Percentiles rank a stretch among this genome's conserved stretches.
Evolutionary conservation across 2,888 invertebrate species (phyloP).

Genomic region (Dryobotodes eremita): DNA sequence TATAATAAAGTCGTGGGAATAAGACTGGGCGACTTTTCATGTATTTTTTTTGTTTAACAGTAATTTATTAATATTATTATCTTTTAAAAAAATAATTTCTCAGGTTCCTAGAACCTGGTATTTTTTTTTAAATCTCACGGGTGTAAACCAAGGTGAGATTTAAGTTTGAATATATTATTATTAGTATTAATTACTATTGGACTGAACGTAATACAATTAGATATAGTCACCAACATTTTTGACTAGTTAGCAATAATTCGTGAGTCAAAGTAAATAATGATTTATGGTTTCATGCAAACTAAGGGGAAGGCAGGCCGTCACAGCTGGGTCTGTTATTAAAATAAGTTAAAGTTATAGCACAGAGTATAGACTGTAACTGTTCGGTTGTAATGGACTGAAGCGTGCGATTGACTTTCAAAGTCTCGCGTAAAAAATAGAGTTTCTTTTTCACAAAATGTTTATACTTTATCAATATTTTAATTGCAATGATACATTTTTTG

Average conservation of each 20-base stretch:
- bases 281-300: conserved; percentile 44
- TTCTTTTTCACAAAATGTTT: not conserved
- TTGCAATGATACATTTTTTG: not conserved
- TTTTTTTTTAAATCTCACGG: too few species aligned
- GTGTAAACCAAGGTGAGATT: too few species aligned
- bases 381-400: conserved; percentile 29
- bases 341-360: conserved; percentile 46
- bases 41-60: not conserved
- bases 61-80: too few species aligned
- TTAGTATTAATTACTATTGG: too few species aligned
- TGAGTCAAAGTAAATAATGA: conserved; percentile 46
- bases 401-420: conserved; percentile 39
- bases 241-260: conserved; percentile 35
- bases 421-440: not conserved
- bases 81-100: too few species aligned
- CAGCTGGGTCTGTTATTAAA: conserved; percentile 48
- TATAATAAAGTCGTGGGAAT: not conserved
- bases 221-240: not conserved
- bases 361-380: not conserved
- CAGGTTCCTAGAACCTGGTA: too few species aligned
- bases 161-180: too few species aligned
- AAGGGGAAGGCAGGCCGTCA: not conserved
- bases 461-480: not conserved
- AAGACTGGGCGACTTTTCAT: not conserved
- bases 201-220: too few species aligned